Percentiles rank a stretch among this genome's conserved stretches.
Evolutionary conservation across 2,888 invertebrate species (phyloP).

Genomic region (Cantharis nigra): DNA sequence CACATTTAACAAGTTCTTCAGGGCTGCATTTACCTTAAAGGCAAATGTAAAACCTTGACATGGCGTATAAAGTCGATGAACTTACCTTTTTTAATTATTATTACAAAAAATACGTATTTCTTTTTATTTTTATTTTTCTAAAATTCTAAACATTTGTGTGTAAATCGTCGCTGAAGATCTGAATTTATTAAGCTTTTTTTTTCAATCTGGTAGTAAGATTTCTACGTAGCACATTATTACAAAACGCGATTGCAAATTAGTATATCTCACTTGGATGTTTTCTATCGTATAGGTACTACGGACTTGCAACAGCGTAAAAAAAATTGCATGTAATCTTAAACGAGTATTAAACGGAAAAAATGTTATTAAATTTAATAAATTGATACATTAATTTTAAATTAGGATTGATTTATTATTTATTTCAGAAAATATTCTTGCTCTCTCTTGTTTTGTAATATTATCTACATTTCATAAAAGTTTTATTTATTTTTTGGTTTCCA

Average conservation of each 20-base stretch:
- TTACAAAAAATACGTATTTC: background rate
- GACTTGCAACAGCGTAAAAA: too few relatives aligned
- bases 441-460: too few relatives aligned
- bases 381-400: background rate
- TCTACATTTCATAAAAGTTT: background rate
- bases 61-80: constrained; percentile 1
- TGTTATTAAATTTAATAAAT: background rate
- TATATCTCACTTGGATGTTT: background rate
- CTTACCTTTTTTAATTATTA: background rate
- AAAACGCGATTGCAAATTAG: too few relatives aligned
- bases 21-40: constrained; percentile 3
- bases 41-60: constrained; percentile 11
- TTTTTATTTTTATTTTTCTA: background rate
- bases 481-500: background rate
- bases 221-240: too few relatives aligned
- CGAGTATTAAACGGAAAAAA: too few relatives aligned
- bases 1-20: constrained; percentile 1
- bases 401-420: background rate
- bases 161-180: too few relatives aligned
- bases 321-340: too few relatives aligned
- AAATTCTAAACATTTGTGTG: background rate
- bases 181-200: too few relatives aligned
- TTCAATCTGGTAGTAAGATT: too few relatives aligned
- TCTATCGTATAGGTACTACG: too few relatives aligned
- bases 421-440: background rate